Percentiles rank a stretch among this genome's conserved stretches.
These are phyloP conservation scores for Aramus guarauna DNA, from an alignment of 2,113 vertebrate species.

Conservation along the genomic window DNA sequence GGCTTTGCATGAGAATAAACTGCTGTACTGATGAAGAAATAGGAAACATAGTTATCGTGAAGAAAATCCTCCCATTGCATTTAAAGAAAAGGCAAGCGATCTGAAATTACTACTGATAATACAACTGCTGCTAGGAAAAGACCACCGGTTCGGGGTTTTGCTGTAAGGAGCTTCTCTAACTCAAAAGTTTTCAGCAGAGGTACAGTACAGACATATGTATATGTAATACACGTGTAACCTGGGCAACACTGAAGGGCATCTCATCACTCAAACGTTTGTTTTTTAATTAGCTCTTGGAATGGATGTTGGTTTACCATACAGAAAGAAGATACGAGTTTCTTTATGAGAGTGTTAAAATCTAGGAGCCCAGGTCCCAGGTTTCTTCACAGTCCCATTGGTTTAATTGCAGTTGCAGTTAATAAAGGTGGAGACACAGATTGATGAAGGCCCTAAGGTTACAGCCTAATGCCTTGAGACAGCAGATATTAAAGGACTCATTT, in stretches of 20 bases:
- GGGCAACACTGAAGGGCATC: not conserved
- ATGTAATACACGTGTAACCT: not conserved
- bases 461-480: not conserved
- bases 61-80: not conserved
- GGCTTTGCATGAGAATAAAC: not conserved
- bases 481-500: not conserved
- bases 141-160: not conserved
- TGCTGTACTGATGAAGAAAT: not conserved
- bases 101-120: not conserved
- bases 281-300: not conserved
- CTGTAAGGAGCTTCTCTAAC: not conserved
- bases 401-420: conserved; percentile 4
- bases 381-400: not conserved
- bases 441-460: conserved; percentile 18
- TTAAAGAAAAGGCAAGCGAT: not conserved
- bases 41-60: not conserved
- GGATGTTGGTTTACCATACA: not conserved
- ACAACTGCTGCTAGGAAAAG: not conserved
- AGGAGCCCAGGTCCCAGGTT: not conserved
- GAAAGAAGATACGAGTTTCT: not conserved
- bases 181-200: not conserved
- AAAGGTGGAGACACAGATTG: not conserved
- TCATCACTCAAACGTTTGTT: not conserved
- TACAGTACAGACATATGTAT: not conserved
- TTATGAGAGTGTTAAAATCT: not conserved